These are phyloP conservation scores for Monarcha castaneiventris DNA, from an alignment of 2,113 vertebrate genomes.

Conservation along the genomic window DNA sequence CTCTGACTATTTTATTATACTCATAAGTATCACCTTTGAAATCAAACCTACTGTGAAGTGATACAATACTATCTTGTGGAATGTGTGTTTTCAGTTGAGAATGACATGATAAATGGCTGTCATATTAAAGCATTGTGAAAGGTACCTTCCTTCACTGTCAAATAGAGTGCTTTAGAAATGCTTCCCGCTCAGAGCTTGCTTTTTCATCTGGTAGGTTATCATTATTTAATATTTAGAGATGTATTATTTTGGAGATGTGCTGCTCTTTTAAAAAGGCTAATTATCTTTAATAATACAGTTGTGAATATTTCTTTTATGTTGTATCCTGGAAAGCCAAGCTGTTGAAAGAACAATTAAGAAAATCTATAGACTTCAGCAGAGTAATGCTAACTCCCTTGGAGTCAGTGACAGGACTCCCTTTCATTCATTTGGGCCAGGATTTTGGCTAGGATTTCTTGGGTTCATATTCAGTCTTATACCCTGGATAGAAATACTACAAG, in stretches of 20 bases:
- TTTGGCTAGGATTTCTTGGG: neutral
- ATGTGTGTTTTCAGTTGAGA: neutral
- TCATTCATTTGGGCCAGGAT: neutral
- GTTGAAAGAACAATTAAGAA: neutral
- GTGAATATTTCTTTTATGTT: neutral
- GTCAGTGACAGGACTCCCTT: neutral
- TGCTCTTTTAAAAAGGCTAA: neutral
- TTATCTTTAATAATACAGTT: neutral
- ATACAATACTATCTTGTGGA: neutral
- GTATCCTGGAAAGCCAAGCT: neutral
- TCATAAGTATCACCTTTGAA: neutral
- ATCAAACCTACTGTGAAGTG: neutral
- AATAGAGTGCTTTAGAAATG: neutral
- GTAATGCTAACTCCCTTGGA: neutral
- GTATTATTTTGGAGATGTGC: neutral
- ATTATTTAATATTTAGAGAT: neutral
- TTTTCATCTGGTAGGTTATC: neutral
- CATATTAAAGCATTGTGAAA: neutral
- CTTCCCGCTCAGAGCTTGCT: neutral
- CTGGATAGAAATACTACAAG: neutral
- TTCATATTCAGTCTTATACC: constrained; percentile 1
- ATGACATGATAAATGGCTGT: neutral
- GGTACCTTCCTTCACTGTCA: neutral
- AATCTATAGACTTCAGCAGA: neutral
- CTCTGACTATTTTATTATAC: neutral